Conservation (phyloP, 2,888 invertebrate species). For the Hypselothyrea guttata region DNA sequence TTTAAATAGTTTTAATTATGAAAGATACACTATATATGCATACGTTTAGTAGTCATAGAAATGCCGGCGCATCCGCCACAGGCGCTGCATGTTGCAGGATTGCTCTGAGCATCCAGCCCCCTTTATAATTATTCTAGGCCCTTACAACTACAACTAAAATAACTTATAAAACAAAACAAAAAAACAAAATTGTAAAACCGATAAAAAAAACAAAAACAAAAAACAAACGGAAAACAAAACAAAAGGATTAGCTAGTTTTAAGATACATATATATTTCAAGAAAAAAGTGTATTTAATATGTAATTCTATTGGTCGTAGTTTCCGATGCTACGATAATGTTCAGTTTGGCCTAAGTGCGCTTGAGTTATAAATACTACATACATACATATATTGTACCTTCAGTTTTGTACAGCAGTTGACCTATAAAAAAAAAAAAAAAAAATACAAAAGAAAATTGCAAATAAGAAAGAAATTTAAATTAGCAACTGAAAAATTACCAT, state of each 20-base stretch:
- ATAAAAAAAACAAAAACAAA: constrained; percentile 30
- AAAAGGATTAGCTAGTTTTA: constrained; percentile 63
- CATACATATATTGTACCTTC: constrained; percentile 52
- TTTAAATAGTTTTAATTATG: constrained; percentile 72
- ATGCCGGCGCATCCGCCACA: constrained; percentile 57
- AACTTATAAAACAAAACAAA: constrained; percentile 32
- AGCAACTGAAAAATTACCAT: constrained; percentile 66
- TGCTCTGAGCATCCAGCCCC: constrained; percentile 68
- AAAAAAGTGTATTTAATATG: constrained; percentile 75
- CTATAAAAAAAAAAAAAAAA: constrained; percentile 35
- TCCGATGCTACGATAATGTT: constrained; percentile 51
- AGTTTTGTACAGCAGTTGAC: constrained; percentile 72
- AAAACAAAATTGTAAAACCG: constrained; percentile 28
- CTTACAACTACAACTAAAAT: constrained; percentile 51
- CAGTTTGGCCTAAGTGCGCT: constrained; percentile 60
- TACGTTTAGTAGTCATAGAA: constrained; percentile 61
- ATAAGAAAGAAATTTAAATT: constrained; percentile 28
- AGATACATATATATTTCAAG: constrained; percentile 47
- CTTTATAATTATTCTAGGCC: constrained; percentile 36
- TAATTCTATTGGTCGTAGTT: constrained; percentile 65
- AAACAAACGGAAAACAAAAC: constrained; percentile 29
- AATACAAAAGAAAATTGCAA: constrained; percentile 26
- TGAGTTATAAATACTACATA: constrained; percentile 51
- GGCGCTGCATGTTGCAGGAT: constrained; percentile 57
- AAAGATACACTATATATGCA: constrained; percentile 64